Evolutionary conservation across 1,140 invertebrate genomes (phyloP), one percentile per base, ranked within the genome.

Genomic region (Formica exsecta): DNA sequence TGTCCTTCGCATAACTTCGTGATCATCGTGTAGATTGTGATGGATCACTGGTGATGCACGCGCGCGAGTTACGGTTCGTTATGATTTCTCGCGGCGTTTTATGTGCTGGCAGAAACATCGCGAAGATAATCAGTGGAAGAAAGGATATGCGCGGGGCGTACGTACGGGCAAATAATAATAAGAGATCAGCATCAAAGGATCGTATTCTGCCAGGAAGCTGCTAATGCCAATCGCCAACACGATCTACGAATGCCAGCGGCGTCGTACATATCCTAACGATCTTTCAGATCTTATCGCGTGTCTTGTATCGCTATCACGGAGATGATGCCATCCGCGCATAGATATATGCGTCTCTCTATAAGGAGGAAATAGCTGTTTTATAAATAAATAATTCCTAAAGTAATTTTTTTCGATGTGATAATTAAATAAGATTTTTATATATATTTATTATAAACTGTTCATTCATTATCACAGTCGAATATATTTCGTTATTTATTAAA

Each of bases 1-100:
- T 86, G 92, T 92, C 92, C 91, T 92, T 93, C 89, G 89, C 92
- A 92, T 93, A 92, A 90, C 91, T 93, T 91, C 77, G 87, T 77
- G 91, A 92, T 92, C 89, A 88, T 91, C 89, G 86, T 41, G 86
- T 41, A 80, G 87, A 90, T 91, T 87, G 88, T 91, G 92, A 94
- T 93, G 91, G 93, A 93, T 93, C 88, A 68, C 89, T 89, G 85
- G 85, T 74, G 75, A 81, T 59, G 36, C 83, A 61, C 65, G 59
- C 51, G 57, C 65, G 70, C 44, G 59, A 88, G 89, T 89, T 88
- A 91, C 87, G 90, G 88, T 86, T 92, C 90, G 92, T 92, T 93
- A 93, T 89, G 83, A 92, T 92, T 93, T 89, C 86, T 90, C 85
- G 88, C 89, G 84, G 85, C 85, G 83, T 90, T 89, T 83, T 80